These are phyloP conservation scores for Mustela lutreola DNA, from an alignment of 2,113 vertebrate species.

Conservation along the genomic window DNA sequence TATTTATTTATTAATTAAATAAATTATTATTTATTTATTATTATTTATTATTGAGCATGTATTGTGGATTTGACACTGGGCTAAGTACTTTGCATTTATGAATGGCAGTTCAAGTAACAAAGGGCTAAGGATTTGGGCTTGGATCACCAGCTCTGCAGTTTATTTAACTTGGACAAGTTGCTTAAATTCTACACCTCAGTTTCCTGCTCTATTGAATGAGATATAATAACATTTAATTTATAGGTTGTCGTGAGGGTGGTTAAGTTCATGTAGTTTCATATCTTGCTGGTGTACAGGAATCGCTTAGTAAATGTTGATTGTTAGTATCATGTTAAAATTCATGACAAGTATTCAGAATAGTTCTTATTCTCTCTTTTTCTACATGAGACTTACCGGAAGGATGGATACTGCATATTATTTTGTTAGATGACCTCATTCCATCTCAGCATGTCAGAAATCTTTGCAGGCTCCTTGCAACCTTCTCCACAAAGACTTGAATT, in stretches of 20 bases:
- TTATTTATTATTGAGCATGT: neutral
- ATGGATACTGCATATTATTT: neutral
- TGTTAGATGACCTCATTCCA: neutral
- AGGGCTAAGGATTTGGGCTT: neutral
- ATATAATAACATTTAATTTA: neutral
- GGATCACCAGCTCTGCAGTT: neutral
- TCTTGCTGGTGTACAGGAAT: rapidly evolving
- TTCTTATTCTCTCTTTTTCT: neutral
- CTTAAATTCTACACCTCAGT: neutral
- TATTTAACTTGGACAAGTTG: neutral
- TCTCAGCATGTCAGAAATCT: neutral
- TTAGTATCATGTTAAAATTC: neutral
- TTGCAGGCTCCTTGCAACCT: neutral
- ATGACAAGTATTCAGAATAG: neutral
- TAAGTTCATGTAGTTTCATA: neutral
- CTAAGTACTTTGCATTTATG: neutral
- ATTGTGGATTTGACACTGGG: neutral
- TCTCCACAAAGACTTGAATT: neutral
- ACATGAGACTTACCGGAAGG: neutral
- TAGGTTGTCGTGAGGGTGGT: neutral
- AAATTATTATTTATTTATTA: neutral
- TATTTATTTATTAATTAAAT: too few species aligned
- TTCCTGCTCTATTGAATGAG: neutral
- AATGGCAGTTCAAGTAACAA: neutral
- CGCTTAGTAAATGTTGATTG: neutral